These are phyloP conservation scores for Terrapene triunguis DNA, from an alignment of 2,113 vertebrate species.

Conservation along the genomic window DNA sequence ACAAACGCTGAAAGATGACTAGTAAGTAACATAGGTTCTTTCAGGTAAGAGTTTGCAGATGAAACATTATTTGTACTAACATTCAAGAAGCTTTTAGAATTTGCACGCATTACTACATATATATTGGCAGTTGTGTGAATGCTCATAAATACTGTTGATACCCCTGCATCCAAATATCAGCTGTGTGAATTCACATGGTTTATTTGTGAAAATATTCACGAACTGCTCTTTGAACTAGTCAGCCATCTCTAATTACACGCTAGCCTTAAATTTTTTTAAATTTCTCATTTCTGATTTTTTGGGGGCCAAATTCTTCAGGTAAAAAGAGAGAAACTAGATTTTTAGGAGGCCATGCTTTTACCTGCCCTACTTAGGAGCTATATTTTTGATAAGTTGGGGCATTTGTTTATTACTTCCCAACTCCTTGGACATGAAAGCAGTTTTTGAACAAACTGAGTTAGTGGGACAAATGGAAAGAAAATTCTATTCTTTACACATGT, in stretches of 20 bases:
- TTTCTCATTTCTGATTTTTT: not conserved
- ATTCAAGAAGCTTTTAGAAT: not conserved
- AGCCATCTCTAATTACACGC: not conserved
- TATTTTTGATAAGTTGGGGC: not conserved
- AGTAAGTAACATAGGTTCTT: not conserved
- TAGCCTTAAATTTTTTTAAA: not conserved
- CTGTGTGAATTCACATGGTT: not conserved
- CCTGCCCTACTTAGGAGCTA: not conserved
- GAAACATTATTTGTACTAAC: not conserved
- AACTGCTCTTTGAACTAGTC: not conserved
- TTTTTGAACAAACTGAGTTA: not conserved
- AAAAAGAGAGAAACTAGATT: not conserved
- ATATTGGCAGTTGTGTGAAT: not conserved
- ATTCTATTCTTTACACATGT: not conserved
- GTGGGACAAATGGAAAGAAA: not conserved
- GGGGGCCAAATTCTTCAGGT: not conserved
- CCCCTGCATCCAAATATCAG: not conserved
- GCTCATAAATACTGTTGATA: not conserved
- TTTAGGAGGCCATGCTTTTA: not conserved
- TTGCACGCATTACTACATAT: not conserved
- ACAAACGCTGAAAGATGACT: not conserved
- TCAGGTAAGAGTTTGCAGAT: not conserved
- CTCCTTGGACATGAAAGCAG: not conserved
- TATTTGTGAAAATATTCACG: not conserved
- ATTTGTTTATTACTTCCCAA: not conserved